Evolutionary conservation across 92 coral and sea anemone genomes (phyloP), one percentile per base, ranked within the genome.

Genomic region (Zoanthus sociatus): DNA sequence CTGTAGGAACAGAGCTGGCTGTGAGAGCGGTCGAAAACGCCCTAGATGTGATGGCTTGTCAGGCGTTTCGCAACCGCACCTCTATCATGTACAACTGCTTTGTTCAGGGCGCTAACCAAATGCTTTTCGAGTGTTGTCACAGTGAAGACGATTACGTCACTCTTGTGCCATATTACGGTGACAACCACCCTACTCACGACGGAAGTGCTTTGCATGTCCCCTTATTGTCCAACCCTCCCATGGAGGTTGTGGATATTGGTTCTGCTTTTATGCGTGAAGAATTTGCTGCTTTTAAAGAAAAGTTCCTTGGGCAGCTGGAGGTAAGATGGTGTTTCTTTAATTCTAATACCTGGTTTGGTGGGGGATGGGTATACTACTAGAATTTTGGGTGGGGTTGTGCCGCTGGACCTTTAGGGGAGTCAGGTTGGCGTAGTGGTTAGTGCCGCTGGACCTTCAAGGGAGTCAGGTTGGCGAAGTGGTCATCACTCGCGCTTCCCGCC

Each of bases 101-200:
- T 51, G 98, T 97, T 18, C 94, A 94, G 84, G 99, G 96, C 18
- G 96, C 99, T 4, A 95, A 92, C 71, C 92, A 87, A 54, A 95
- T 95, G 91, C 53, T 95, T 79, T 92, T 97, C 67, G 99, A 95
- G 91, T 87, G 92, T 85, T 92, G 92, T 76, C 95, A 90, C 47
- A 92, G 91, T 82, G 92, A 95, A 82, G 91, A 89, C 68, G 99
- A 95, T 55, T 92, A 90, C 75, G 92, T 97, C 73, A 92, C 94
- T 32, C 91, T 95, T 30, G 96, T 91, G 73, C 99, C 99, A 37
- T 97, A 95, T 90, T 79, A 93, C 77, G 94, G 96, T 5, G 12
- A 90, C 50, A 94, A 88, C 75, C 99, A 97, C 92, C 93, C 98
- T 20, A 93, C 94, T 71, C 98, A 97, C 63, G 99, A 97, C 85